A percentile compares a stretch with the other conserved stretches of the same genome.
Evolutionary conservation across 2,888 invertebrate species (phyloP).

Genomic region (Emmelina monodactyla): DNA sequence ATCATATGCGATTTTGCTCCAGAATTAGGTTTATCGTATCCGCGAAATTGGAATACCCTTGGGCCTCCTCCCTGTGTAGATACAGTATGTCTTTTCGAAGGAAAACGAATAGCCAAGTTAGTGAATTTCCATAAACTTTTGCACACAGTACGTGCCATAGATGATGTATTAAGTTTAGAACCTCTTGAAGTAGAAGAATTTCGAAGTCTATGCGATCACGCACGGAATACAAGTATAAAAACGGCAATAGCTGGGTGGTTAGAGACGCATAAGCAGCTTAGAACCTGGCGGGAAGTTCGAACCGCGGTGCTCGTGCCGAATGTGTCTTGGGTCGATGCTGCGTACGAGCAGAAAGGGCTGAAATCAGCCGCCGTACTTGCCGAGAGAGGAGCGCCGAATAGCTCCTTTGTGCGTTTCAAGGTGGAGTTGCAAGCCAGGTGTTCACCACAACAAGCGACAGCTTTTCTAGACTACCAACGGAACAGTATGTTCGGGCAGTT

Average conservation of each 20-base stretch:
- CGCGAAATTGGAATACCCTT: slow-evolving; percentile 17
- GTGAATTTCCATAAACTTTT: too few species aligned
- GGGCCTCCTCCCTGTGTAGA: slow-evolving; percentile 36
- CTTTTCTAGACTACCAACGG: too few species aligned
- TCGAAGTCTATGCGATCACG: too few species aligned
- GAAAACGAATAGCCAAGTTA: too few species aligned
- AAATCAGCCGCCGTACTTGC: slow-evolving; percentile 15
- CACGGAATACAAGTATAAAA: too few species aligned
- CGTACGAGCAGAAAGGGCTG: background rate
- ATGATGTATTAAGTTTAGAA: too few species aligned
- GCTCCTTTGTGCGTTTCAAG: background rate
- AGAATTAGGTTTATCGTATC: slow-evolving; percentile 14
- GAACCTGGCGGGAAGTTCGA: background rate
- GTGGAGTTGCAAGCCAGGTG: slow-evolving; percentile 31
- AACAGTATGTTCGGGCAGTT: slow-evolving; percentile 37
- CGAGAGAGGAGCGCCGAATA: slow-evolving; percentile 14
- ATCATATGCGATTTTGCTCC: slow-evolving; percentile 30
- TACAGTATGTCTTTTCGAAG: too few species aligned
- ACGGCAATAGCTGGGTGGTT: too few species aligned
- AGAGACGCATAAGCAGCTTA: background rate
- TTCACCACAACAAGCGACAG: slow-evolving; percentile 31
- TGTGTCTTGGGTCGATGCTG: slow-evolving; percentile 12
- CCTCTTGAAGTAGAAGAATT: too few species aligned
- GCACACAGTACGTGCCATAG: too few species aligned
- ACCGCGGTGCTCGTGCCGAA: slow-evolving; percentile 13